A percentile compares a stretch with the other conserved stretches of the same genome.
Evolutionary conservation across 92 coral and sea anemone genomes (phyloP).

Genomic region (Ricordea florida): DNA sequence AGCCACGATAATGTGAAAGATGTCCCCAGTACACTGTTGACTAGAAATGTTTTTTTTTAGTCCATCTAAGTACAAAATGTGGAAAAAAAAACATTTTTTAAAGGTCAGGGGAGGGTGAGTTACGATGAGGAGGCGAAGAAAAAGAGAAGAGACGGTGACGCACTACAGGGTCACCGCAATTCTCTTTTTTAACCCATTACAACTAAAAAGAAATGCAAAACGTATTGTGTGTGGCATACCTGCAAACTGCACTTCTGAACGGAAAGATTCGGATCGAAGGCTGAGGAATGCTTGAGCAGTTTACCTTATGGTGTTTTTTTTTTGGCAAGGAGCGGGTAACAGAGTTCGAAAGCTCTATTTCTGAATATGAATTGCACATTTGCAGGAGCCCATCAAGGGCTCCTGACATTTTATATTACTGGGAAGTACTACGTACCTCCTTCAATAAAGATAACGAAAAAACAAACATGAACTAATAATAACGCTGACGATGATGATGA

Average conservation of each 20-base stretch:
- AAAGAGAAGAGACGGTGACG: background rate
- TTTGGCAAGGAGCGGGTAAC: background rate
- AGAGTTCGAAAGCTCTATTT: background rate
- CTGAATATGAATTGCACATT: too few species aligned
- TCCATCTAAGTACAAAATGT: background rate
- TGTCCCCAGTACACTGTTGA: background rate
- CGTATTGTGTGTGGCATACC: conserved; percentile 17
- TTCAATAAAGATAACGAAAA: too few species aligned
- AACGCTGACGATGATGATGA: too few species aligned
- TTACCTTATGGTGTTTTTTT: background rate
- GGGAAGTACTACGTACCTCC: too few species aligned
- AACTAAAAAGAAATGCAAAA: background rate
- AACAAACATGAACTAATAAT: too few species aligned
- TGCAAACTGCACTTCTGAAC: background rate
- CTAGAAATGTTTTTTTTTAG: background rate
- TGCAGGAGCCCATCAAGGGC: too few species aligned
- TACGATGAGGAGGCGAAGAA: background rate
- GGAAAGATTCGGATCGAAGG: background rate
- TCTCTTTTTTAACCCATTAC: background rate
- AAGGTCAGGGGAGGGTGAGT: background rate
- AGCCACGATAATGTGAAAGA: background rate
- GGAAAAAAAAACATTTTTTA: background rate
- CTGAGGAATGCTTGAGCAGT: background rate
- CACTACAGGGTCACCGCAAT: background rate
- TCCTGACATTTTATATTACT: too few species aligned